A percentile compares a stretch with the other conserved stretches of the same genome.
phyloP scores from a whole-genome alignment of 1,140 invertebrate genomes.

The Danaus melanippus region DNA sequence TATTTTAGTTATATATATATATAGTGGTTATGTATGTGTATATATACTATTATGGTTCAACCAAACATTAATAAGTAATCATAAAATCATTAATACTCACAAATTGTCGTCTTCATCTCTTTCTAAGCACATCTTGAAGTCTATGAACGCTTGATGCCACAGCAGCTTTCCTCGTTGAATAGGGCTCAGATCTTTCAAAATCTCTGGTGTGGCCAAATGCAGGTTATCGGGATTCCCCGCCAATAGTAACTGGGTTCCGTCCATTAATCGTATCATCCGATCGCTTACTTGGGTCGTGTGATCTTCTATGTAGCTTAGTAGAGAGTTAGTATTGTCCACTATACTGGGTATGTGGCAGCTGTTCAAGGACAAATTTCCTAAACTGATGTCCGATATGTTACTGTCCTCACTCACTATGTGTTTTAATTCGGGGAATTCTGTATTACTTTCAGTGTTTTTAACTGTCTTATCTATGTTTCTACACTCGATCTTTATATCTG shows the following conservation, averaged over 20 bases:
- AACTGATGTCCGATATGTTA: constrained; percentile 33
- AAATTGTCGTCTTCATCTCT: constrained; percentile 41
- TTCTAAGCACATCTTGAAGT: constrained; percentile 43
- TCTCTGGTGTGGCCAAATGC: constrained; percentile 35
- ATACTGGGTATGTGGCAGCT: constrained; percentile 21
- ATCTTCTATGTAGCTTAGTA: constrained; percentile 32
- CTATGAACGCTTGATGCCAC: constrained; percentile 37
- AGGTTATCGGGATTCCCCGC: constrained; percentile 30
- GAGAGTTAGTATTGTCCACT: constrained; percentile 21
- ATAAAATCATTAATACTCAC: constrained; percentile 30
- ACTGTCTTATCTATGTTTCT: not conserved
- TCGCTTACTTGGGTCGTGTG: constrained; percentile 15
- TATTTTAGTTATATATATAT: too few species aligned
- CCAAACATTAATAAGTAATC: too few species aligned
- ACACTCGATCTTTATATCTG: constrained; percentile 8
- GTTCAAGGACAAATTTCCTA: constrained; percentile 30
- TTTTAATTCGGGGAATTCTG: constrained; percentile 24
- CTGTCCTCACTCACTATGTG: constrained; percentile 34
- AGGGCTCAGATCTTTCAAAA: constrained; percentile 20
- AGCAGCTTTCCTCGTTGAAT: constrained; percentile 28
- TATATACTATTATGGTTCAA: too few species aligned
- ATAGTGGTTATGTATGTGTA: too few species aligned
- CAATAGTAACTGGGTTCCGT: constrained; percentile 28
- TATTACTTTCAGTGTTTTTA: not conserved
- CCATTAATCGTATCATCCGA: constrained; percentile 20